Base-by-base conservation (phyloP, 2,888 invertebrate species). In the Ctenicera cuprea region DNA sequence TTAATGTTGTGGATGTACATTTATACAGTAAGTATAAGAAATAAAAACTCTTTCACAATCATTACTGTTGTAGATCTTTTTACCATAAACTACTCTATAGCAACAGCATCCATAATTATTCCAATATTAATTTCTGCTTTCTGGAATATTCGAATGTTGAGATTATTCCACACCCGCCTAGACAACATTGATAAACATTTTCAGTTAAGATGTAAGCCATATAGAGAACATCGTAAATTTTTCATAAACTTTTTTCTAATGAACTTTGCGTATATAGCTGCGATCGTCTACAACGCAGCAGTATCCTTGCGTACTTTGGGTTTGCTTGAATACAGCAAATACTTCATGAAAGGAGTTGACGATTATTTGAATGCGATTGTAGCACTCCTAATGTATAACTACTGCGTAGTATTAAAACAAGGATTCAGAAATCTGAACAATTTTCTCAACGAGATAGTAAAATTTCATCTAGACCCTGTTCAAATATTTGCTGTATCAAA, bases 311-410 rank as follows among this genome's bases (percentile, higher is more conserved):
- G 1, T 3, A 43, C 7, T 43, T 43, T 14, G 1, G 41, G 41
- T 14, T n/a, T 1, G 2, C n/a, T n/a, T 7, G 3, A 1, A 3
- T 43, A 14, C 41, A 14, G 3, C 41, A 43, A 43, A 43, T 43
- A 14, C 41, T 16, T 43, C 7, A 14, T 16, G 16, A 43, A 43
- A 43, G 7, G 16, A 1, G 7, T 43, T 5, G 2, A 43, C n/a
- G 41, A 43, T 43, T 43, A 43, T 43, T 14, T n/a, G 1, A 43
- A 43, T 43, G 41, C 14, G n/a, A 43, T 43, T 43, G 41, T 43
- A 14, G 41, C 16, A 14, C 16, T 43, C 2, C 3, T 43, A 14
- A 16, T 43, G 3, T 43, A 3, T 16, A 43, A 43, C 14, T 43
- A 43, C n/a, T 43, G 41, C 7, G 1, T n/a, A 14, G 3, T n/a